These are phyloP conservation scores for Hippolais icterina DNA, from an alignment of 2,113 vertebrate species.

Conservation along the genomic window DNA sequence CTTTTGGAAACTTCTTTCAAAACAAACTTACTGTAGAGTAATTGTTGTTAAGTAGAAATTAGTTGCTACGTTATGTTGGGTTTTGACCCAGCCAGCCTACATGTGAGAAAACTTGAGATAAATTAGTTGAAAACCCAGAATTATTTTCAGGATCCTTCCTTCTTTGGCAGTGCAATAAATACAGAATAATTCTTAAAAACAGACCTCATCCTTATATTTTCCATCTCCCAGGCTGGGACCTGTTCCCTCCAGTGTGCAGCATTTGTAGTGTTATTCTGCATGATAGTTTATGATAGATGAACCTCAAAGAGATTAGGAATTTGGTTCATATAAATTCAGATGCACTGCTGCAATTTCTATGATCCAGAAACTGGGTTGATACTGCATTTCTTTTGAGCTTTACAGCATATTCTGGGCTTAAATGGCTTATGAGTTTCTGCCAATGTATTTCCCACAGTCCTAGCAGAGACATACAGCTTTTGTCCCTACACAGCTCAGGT, in stretches of 20 bases:
- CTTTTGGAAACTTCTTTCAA: background rate
- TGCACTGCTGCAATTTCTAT: background rate
- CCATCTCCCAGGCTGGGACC: background rate
- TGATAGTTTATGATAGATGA: background rate
- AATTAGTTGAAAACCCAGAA: background rate
- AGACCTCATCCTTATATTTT: background rate
- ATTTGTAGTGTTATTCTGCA: background rate
- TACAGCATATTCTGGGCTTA: background rate
- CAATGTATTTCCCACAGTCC: background rate
- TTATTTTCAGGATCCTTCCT: background rate
- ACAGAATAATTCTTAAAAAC: background rate
- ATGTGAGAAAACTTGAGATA: background rate
- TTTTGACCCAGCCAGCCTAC: background rate
- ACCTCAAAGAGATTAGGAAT: background rate
- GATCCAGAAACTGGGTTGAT: background rate
- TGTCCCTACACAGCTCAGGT: background rate
- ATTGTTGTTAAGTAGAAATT: background rate
- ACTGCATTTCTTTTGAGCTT: background rate
- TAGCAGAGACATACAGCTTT: background rate
- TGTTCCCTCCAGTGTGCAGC: background rate
- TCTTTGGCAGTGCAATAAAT: background rate
- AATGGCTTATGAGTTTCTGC: background rate
- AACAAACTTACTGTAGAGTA: background rate
- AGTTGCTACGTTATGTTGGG: background rate
- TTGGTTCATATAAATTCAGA: background rate